These are phyloP conservation scores for Polyodon spathula DNA, from an alignment of 2,113 vertebrate genomes.

Conservation along the genomic window DNA sequence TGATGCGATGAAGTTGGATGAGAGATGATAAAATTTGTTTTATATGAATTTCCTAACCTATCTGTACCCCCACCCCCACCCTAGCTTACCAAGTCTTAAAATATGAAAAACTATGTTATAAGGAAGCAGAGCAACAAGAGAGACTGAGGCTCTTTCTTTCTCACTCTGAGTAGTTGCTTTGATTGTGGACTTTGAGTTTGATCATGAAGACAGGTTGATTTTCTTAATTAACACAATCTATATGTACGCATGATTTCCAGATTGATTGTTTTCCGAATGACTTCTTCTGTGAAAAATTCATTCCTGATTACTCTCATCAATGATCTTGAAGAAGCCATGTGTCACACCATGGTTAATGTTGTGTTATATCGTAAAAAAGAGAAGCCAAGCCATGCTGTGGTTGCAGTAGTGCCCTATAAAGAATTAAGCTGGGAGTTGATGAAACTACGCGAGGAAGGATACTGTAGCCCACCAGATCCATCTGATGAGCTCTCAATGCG, in stretches of 20 bases:
- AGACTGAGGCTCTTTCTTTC: too few relatives aligned
- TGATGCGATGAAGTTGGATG: too few relatives aligned
- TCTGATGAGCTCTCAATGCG: conserved; percentile 56
- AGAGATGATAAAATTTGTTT: too few relatives aligned
- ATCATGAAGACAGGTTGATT: too few relatives aligned
- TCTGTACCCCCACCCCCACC: too few relatives aligned
- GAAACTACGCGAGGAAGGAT: conserved; percentile 47
- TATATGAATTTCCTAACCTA: too few relatives aligned
- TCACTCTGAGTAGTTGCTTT: too few relatives aligned
- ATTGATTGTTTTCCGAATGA: conserved; percentile 59
- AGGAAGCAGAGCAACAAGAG: too few relatives aligned
- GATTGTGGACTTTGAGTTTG: too few relatives aligned
- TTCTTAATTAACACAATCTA: too few relatives aligned
- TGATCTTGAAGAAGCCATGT: conserved; percentile 56
- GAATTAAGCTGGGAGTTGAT: conserved; percentile 55
- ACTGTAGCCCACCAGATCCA: conserved; percentile 50
- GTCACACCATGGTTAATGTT: conserved; percentile 47
- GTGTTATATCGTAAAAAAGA: conserved; percentile 49
- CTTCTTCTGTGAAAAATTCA: conserved; percentile 29
- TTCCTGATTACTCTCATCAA: conserved; percentile 55
- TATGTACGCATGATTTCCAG: conserved; percentile 30
- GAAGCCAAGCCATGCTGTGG: conserved; percentile 42
- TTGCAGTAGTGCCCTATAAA: conserved; percentile 55
- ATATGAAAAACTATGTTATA: too few relatives aligned
- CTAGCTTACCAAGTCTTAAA: too few relatives aligned